Evolutionary conservation across 2,888 invertebrate species (phyloP).

Genomic region (Cryptocephalus primarius): DNA sequence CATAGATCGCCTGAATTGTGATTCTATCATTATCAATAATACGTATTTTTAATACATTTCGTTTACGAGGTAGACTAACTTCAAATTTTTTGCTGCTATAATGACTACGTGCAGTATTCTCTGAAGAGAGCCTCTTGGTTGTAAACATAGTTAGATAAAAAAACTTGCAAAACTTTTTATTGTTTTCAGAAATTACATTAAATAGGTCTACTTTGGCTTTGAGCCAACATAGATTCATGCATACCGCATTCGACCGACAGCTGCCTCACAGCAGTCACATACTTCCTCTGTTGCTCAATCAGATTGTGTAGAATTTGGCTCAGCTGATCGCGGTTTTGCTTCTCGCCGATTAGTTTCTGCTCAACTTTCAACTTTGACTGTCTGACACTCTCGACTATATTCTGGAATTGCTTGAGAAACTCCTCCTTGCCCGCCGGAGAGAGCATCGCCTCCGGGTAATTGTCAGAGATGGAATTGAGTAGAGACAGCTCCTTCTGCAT

Average conservation of each 20-base stretch:
- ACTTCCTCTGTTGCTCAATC: constrained; percentile 63
- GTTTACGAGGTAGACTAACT: too few species aligned
- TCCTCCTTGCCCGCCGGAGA: constrained; percentile 71
- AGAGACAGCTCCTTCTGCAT: constrained; percentile 83
- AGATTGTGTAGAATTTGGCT: constrained; percentile 48
- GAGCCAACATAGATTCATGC: constrained; percentile 41
- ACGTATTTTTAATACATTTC: too few species aligned
- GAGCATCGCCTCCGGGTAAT: constrained; percentile 78
- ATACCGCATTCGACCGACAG: constrained; percentile 63
- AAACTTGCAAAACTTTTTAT: too few species aligned
- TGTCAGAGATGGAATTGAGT: constrained; percentile 81
- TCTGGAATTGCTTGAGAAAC: constrained; percentile 82
- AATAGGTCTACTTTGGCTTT: constrained; percentile 4
- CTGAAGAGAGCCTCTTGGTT: too few species aligned
- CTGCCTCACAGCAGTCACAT: constrained; percentile 65
- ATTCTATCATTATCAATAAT: too few species aligned
- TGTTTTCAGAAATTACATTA: too few species aligned
- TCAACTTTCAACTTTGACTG: constrained; percentile 68
- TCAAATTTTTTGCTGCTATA: too few species aligned
- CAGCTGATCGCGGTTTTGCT: constrained; percentile 50
- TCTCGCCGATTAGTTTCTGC: constrained; percentile 52
- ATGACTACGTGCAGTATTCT: too few species aligned
- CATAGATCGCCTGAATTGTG: too few species aligned
- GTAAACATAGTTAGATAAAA: too few species aligned
- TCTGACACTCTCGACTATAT: constrained; percentile 81